Base-by-base conservation (phyloP, 2,888 invertebrate genomes). In the Drosophila paracracens region DNA sequence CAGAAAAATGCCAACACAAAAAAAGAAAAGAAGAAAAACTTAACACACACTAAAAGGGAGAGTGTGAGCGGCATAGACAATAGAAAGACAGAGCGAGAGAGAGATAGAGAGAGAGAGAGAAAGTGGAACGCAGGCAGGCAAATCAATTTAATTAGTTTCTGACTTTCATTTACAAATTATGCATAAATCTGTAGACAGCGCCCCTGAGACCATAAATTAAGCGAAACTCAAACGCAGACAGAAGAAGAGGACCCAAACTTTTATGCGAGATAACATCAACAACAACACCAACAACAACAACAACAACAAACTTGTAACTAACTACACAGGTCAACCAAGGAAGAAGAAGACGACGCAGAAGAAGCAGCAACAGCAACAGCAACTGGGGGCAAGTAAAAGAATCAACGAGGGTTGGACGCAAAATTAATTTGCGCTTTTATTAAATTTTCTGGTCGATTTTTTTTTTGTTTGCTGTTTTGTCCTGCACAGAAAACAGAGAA, bases 121-220 rank as follows among this genome's bases (percentile, higher is more conserved):
- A 54, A 21, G 43, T 10, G 43, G 29, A 66, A 68, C 64, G 80
- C 81, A 72, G 69, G 79, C 81, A 72, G 81, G 79, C 82, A 87
- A 87, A 87, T 87, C 86, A 87, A 87, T 87, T 89, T 87, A 87
- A 87, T 87, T 87, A 87, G 90, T 87, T 87, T 87, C 83, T 90
- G 90, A 88, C 90, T 88, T 87, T 87, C 90, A 88, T 90, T 87
- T 86, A 86, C 85, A 86, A 86, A 86, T 86, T 89, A 86, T 86
- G 85, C 85, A 86, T 86, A 86, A 86, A 86, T 86, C 85, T 86
- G 85, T 87, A 86, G 85, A 86, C 85, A 86, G 89, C 84, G 76
- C 85, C 85, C 85, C 78, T 74, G 85, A 86, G 85, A 86, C 85
- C 85, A 86, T 86, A 86, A 86, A 86, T 86, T 89, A 86, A 87